Base-by-base conservation (phyloP, 2,113 vertebrate species). In the Carettochelys insculpta region DNA sequence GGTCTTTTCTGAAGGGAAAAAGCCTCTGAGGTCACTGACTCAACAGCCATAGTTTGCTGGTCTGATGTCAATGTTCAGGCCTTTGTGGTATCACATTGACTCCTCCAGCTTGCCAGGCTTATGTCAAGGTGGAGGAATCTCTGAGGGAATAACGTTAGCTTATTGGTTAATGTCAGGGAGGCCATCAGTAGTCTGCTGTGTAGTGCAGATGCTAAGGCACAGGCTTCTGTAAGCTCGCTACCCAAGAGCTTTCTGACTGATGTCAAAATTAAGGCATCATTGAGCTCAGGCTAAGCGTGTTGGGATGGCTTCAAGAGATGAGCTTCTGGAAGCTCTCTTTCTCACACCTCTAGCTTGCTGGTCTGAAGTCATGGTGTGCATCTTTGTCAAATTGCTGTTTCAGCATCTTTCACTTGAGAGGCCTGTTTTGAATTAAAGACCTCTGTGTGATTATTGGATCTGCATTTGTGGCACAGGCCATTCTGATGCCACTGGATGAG, bases 261-360 rank as follows among this genome's bases (percentile, higher is more conserved):
- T 85, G 77, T 85, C 82, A 90, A 85, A 68, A 82, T 56, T 84
- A 51, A 85, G 77, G 82, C 68, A 61, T 80, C 88, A 75, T 80
- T 90, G 77, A 71, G 77, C 76, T 73, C 78, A 48, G 58, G 41
- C 50, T 61, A 81, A 80, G 88, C 52, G 41, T 65, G 47, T 48
- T 76, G 52, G 43, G 71, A 90, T 81, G 68, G 82, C 31, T 27
- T 75, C 58, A n/a, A 80, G 89, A 58, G 58, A 81, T 16, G 31
- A 53, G 41, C 71, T 77, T 90, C 54, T 29, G 38, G 50, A 50
- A 77, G 38, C 45, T 82, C 45, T 85, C 34, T 73, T 73, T 61
- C 65, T 85, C n/a, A 90, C 43, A 53, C 83, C 52, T 76, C 52
- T 45, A 34, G 29, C 77, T 80, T 86, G 68, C 47, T 77, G 68